These are phyloP conservation scores for Babylonia areolata DNA, from an alignment of 1,140 invertebrate genomes.

Conservation along the genomic window DNA sequence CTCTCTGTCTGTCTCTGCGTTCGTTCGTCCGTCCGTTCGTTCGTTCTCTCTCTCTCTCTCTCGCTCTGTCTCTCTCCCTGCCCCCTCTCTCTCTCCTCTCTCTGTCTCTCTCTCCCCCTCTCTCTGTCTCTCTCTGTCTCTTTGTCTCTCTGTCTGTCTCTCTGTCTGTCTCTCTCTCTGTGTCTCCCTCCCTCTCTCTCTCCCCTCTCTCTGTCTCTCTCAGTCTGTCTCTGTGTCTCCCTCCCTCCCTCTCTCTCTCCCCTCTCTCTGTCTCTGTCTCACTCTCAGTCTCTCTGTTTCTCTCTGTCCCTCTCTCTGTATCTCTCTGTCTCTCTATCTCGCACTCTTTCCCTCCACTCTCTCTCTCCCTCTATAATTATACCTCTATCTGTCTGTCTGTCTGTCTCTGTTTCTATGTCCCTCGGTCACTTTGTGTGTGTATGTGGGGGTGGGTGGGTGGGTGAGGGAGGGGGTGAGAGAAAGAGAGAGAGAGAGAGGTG, in stretches of 20 bases:
- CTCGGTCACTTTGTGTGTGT: background rate
- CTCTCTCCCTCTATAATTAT: too few species aligned
- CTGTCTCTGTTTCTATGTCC: background rate
- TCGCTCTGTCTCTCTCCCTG: background rate
- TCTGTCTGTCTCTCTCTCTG: background rate
- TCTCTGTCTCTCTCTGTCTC: background rate
- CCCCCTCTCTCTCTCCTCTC: background rate
- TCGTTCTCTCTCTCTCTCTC: background rate
- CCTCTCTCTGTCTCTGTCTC: background rate
- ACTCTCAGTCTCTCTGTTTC: background rate
- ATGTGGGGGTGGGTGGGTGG: background rate
- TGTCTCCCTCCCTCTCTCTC: background rate
- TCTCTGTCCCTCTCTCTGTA: background rate
- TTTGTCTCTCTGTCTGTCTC: background rate
- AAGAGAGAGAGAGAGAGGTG: background rate
- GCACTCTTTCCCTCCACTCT: too few species aligned
- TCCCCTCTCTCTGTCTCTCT: background rate
- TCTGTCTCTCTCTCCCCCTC: background rate
- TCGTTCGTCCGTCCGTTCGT: background rate
- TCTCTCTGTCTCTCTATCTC: background rate
- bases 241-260: conserved; percentile 6
- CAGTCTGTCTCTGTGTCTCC: background rate
- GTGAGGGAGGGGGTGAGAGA: background rate
- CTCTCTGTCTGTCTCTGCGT: background rate
- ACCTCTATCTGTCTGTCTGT: background rate